These are phyloP conservation scores for Nicator chloris DNA, from an alignment of 2,113 vertebrate species.

Conservation along the genomic window DNA sequence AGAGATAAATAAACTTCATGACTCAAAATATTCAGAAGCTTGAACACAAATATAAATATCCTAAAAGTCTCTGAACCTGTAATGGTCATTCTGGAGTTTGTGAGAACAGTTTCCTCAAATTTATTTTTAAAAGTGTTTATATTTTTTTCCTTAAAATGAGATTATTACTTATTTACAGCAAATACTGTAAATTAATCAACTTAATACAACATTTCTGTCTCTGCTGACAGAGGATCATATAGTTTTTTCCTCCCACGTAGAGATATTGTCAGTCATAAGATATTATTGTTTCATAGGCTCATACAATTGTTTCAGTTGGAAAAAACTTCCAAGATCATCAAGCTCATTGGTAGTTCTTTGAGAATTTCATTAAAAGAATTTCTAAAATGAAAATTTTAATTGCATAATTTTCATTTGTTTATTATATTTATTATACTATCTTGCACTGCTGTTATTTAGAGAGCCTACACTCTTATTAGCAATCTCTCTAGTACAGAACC, in stretches of 20 bases:
- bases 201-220: background rate
- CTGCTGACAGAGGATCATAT: background rate
- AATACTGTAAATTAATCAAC: background rate
- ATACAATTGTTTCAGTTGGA: background rate
- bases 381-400: background rate
- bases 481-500: background rate
- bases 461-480: background rate
- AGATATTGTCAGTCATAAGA: background rate
- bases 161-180: background rate
- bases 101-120: background rate
- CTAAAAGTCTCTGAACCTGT: background rate
- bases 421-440: background rate
- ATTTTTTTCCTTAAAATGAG: background rate
- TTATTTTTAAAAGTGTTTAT: background rate
- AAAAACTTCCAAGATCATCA: background rate
- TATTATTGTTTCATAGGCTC: background rate
- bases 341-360: background rate
- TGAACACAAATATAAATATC: background rate
- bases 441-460: background rate
- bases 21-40: background rate
- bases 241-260: background rate
- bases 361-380: background rate
- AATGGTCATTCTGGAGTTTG: background rate
- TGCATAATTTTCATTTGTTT: background rate
- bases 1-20: background rate